Evolutionary conservation across 2,888 invertebrate genomes (phyloP).

Genomic region (Thelaira solivaga): DNA sequence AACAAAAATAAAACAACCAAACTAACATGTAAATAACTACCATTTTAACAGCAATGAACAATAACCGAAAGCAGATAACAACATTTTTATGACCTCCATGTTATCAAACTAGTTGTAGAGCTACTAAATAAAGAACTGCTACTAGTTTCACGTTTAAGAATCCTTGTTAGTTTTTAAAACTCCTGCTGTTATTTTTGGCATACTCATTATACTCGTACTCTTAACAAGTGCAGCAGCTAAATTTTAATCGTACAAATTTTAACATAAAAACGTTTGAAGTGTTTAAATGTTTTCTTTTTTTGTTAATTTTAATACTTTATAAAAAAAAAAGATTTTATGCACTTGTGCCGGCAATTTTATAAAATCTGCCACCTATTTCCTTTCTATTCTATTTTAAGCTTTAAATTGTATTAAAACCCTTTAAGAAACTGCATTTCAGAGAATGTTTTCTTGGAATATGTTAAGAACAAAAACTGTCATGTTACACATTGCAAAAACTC

Average conservation of each 20-base stretch:
- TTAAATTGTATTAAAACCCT: slow-evolving; percentile 8
- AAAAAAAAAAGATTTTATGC: neutral
- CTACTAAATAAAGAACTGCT: neutral
- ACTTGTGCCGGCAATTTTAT: slow-evolving; percentile 8
- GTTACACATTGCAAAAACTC: slow-evolving; percentile 20
- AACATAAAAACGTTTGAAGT: slow-evolving; percentile 1
- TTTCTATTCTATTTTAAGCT: neutral
- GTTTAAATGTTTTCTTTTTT: neutral
- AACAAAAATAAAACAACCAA: neutral
- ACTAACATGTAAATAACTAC: neutral
- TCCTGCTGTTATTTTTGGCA: slow-evolving; percentile 41
- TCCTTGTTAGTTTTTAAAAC: slow-evolving; percentile 7
- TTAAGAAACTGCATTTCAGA: neutral
- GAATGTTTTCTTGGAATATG: neutral
- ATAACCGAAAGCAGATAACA: neutral
- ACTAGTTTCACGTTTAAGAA: neutral
- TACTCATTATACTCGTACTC: no score
- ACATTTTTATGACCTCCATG: slow-evolving; percentile 36
- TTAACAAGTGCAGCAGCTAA: neutral
- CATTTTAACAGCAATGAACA: slow-evolving; percentile 30
- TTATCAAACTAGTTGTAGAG: slow-evolving; percentile 24
- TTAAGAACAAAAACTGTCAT: slow-evolving; percentile 34
- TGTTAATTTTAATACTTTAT: slow-evolving; percentile 1
- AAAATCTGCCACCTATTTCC: slow-evolving; percentile 22
- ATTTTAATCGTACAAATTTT: slow-evolving; percentile 3